Conservation (phyloP, 2,113 vertebrate genomes). For the Neoarius graeffei region DNA sequence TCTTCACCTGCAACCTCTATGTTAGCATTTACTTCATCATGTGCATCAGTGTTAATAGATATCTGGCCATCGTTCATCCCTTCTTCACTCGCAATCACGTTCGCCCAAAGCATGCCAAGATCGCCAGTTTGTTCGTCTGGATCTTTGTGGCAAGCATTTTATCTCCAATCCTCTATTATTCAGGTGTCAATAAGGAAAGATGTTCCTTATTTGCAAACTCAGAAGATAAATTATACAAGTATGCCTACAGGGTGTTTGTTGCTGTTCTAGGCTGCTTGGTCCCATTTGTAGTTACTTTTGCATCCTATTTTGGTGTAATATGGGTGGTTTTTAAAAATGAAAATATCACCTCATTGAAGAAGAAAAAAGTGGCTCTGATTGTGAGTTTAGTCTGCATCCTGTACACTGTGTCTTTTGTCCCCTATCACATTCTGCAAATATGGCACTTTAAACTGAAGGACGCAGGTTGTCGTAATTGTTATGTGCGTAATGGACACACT, state of each 20-base stretch:
- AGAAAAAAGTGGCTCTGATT: conserved; percentile 71
- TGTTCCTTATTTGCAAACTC: neutral
- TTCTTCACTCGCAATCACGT: conserved; percentile 69
- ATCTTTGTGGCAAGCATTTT: conserved; percentile 64
- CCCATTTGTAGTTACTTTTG: conserved; percentile 76
- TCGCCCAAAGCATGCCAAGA: conserved; percentile 66
- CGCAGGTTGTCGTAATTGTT: fast-evolving
- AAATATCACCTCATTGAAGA: conserved; percentile 63
- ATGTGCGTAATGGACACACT: conserved; percentile 65
- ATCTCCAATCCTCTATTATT: conserved; percentile 69
- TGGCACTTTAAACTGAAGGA: conserved; percentile 55
- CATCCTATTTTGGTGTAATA: conserved; percentile 70
- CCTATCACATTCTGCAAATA: conserved; percentile 72
- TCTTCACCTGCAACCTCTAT: conserved; percentile 81
- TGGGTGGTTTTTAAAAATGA: conserved; percentile 67
- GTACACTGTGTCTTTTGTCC: conserved; percentile 78
- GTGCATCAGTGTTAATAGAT: conserved; percentile 81
- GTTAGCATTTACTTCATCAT: no score
- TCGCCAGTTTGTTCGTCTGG: conserved; percentile 67
- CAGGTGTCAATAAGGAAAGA: neutral
- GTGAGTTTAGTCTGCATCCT: conserved; percentile 69
- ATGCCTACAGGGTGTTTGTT: conserved; percentile 69
- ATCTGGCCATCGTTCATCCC: conserved; percentile 75
- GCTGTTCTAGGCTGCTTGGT: conserved; percentile 69
- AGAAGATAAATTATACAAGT: neutral